Base-by-base conservation (phyloP, 2,888 invertebrate genomes). In the Teinopalpus imperialis region DNA sequence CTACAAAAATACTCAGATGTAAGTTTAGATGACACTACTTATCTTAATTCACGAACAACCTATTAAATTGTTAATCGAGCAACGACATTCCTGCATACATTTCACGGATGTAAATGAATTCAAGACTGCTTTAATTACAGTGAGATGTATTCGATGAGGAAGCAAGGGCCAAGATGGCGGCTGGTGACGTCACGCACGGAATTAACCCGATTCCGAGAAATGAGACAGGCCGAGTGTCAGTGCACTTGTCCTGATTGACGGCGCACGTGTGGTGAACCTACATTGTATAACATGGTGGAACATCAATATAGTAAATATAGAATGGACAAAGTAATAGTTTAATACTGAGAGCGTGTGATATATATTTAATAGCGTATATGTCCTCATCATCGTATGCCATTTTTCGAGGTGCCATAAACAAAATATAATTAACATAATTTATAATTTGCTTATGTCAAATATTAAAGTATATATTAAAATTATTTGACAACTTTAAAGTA, bases 121-220 rank as follows among this genome's bases (percentile, higher is more conserved):
- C 43, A 37, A 37, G 24, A 30, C 37, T 18, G 29, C 16, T 34
- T 46, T 46, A 41, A 41, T 41, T 41, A 41, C 40, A 29, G 54
- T 61, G 56, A 60, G 60, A 62, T 57, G 61, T 59, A 66, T 66
- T 66, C 59, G 56, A 60, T 66, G 40, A 66, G 66, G 72, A 79
- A 49, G 59, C 45, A 52, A 46, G 42, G 52, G 58, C 53, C 49
- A 53, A 60, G 56, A 60, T 27, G 36, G 61, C 53, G 66, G 57
- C 53, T 14, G 54, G 53, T 83, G 81, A 83, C 83, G 85, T 85
- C 83, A 83, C 69, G 66, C 64, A 67, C 80, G 63, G 66, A 85
- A 83, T 86, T 85, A 83, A 83, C 80, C 74, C 70, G 70, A 70
- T 85, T 83, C 86, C 58, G 66, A 81, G 83, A 85, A 85, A 64